These are phyloP conservation scores for Desoria tigrina DNA, from an alignment of 2,888 invertebrate genomes.

Conservation along the genomic window DNA sequence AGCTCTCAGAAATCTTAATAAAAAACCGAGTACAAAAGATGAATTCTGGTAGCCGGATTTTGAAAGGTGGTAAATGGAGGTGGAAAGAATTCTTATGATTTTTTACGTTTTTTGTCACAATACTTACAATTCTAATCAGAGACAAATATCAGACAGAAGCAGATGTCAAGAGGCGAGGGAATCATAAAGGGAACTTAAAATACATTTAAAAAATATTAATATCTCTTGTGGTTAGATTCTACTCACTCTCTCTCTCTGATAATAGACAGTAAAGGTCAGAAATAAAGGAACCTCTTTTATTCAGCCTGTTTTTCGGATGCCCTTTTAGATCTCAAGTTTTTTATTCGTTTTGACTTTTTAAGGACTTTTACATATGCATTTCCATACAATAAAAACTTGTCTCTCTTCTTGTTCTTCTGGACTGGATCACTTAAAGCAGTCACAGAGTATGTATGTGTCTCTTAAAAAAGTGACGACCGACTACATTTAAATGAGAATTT, in stretches of 20 bases:
- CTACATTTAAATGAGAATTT: too few relatives aligned
- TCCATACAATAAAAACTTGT: too few relatives aligned
- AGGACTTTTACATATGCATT: too few relatives aligned
- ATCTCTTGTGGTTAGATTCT: neutral
- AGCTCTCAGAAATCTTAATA: neutral
- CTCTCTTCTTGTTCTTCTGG: too few relatives aligned
- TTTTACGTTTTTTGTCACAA: constrained; percentile 15
- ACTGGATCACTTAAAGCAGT: too few relatives aligned
- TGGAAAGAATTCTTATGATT: neutral
- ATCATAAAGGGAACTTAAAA: neutral
- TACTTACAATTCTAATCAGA: constrained; percentile 18
- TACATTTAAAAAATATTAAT: neutral
- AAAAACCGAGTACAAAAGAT: neutral
- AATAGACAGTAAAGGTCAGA: neutral
- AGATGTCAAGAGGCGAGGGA: constrained; percentile 6
- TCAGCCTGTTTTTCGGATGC: neutral
- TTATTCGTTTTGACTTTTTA: too few relatives aligned
- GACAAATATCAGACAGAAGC: constrained; percentile 12
- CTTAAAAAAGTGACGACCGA: too few relatives aligned
- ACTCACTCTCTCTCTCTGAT: neutral
- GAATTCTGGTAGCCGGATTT: constrained; percentile 13
- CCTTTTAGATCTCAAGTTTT: neutral
- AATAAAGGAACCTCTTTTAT: neutral
- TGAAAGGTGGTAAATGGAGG: constrained; percentile 22
- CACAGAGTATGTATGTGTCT: too few relatives aligned